A percentile compares a stretch with the other conserved stretches of the same genome.
Conservation (phyloP, 2,888 invertebrate genomes). For the Hirtodrosophila histrioides region DNA sequence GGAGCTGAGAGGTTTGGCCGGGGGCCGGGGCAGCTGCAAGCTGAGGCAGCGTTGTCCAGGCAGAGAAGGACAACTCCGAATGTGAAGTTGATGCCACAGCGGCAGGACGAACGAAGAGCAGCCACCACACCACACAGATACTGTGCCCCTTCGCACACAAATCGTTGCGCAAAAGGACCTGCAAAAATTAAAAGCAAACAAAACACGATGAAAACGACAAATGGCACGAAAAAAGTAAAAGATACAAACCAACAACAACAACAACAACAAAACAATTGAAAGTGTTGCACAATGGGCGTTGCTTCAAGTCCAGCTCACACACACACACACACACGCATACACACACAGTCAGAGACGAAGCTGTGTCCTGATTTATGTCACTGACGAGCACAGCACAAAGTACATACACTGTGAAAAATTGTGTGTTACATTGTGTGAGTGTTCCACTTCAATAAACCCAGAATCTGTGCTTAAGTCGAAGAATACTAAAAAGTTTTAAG, state of each 20-base stretch:
- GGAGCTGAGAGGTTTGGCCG: constrained; percentile 12
- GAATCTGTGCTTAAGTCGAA: too few species aligned
- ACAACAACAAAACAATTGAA: constrained; percentile 51
- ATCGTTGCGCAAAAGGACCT: constrained; percentile 46
- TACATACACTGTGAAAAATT: constrained; percentile 31
- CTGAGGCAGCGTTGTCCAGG: constrained; percentile 11
- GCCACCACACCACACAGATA: constrained; percentile 25
- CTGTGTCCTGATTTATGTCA: constrained; percentile 73
- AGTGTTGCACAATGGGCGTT: constrained; percentile 79
- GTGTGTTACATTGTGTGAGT: neutral
- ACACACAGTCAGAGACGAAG: constrained; percentile 35
- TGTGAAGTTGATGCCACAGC: constrained; percentile 73
- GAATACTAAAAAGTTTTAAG: too few species aligned
- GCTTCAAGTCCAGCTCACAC: constrained; percentile 60
- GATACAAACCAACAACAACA: constrained; percentile 3
- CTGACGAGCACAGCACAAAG: constrained; percentile 45
- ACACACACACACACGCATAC: constrained; percentile 24
- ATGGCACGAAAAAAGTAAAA: constrained; percentile 36
- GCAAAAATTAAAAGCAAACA: constrained; percentile 78
- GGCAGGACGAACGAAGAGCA: constrained; percentile 11
- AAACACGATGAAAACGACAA: constrained; percentile 70
- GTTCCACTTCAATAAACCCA: too few species aligned
- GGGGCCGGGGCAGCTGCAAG: constrained; percentile 24
- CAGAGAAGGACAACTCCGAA: constrained; percentile 66
- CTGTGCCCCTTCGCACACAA: constrained; percentile 35